Percentiles rank a stretch among this genome's conserved stretches.
phyloP scores from a whole-genome alignment of 2,113 vertebrate species.

The rabbit (Oryctolagus cuniculus) region mOryCun1.1 NC_091442.1:92349001-92349500 shows the following conservation, averaged over 20 bases:
- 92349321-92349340: slow-evolving; percentile 60
- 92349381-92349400: slow-evolving; percentile 1
- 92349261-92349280: background rate
- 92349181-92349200: slow-evolving; percentile 14
- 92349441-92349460: background rate
- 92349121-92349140: slow-evolving; percentile 36
- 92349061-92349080: slow-evolving; percentile 27
- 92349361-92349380: too few relatives aligned
- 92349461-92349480: background rate
- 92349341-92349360: slow-evolving; percentile 49
- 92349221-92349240: slow-evolving; percentile 27
- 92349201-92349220: background rate
- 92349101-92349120: slow-evolving; percentile 21
- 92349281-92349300: slow-evolving; percentile 41
- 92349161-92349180: slow-evolving; percentile 48
- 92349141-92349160: slow-evolving; percentile 23
- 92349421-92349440: background rate
- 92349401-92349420: slow-evolving; percentile 35
- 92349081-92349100: background rate
- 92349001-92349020: background rate
- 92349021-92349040: background rate
- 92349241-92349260: slow-evolving; percentile 14
- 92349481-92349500: background rate
- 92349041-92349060: background rate
- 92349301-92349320: slow-evolving; percentile 39